phyloP scores from a whole-genome alignment of 2,888 invertebrate species.

The Lapara coniferarum region DNA sequence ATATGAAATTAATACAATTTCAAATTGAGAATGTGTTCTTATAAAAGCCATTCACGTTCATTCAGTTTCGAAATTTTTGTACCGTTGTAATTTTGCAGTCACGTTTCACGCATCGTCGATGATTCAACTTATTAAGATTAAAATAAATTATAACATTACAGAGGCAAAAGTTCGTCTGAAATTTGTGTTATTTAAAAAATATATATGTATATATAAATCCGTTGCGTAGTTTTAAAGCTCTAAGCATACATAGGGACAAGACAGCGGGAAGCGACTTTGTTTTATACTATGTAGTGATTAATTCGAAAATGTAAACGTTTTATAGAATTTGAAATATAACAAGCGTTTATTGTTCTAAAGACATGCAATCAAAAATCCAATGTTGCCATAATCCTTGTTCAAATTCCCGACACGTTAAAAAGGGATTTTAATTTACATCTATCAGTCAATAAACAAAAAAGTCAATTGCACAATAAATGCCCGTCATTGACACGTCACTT shows the following conservation, averaged over 20 bases:
- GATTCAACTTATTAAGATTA: too few relatives aligned
- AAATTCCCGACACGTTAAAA: neutral
- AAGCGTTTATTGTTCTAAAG: too few relatives aligned
- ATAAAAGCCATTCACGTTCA: constrained; percentile 16
- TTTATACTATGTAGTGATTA: too few relatives aligned
- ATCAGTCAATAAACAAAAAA: constrained; percentile 2
- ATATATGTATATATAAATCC: too few relatives aligned
- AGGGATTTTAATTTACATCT: neutral
- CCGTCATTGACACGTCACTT: constrained; percentile 22
- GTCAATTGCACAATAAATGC: constrained; percentile 26
- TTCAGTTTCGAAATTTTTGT: constrained; percentile 15
- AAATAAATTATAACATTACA: neutral
- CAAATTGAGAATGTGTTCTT: constrained; percentile 13
- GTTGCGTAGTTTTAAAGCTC: too few relatives aligned
- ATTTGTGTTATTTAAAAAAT: too few relatives aligned
- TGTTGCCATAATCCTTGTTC: neutral
- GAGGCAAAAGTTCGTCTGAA: too few relatives aligned
- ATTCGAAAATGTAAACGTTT: too few relatives aligned
- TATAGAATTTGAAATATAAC: too few relatives aligned
- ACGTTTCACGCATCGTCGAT: neutral
- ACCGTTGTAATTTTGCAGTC: constrained; percentile 10
- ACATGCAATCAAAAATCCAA: neutral
- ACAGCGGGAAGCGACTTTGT: too few relatives aligned
- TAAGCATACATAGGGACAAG: too few relatives aligned
- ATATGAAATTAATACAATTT: constrained; percentile 15